phyloP scores from a whole-genome alignment of 2,888 invertebrate genomes.

The Lutraria lutraria region DNA sequence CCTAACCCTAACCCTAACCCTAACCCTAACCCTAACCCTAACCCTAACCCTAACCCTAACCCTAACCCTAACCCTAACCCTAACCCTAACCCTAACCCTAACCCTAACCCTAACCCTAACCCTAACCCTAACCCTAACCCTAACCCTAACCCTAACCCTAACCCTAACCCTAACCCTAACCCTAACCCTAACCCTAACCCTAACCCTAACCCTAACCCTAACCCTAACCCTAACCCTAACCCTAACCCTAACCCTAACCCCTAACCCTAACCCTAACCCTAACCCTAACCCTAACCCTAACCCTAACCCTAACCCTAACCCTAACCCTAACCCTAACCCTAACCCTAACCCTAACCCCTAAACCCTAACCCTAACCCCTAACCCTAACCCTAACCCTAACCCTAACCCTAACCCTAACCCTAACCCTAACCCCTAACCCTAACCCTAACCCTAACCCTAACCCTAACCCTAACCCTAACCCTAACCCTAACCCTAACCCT shows the following conservation, averaged over 20 bases:
- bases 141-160: slow-evolving; percentile 62
- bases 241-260: slow-evolving; percentile 73
- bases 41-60: slow-evolving; percentile 53
- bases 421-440: slow-evolving; percentile 69
- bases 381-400: slow-evolving; percentile 72
- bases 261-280: slow-evolving; percentile 69
- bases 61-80: slow-evolving; percentile 47
- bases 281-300: slow-evolving; percentile 65
- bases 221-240: slow-evolving; percentile 71
- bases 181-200: slow-evolving; percentile 75
- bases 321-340: slow-evolving; percentile 66
- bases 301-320: slow-evolving; percentile 70
- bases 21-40: slow-evolving; percentile 45
- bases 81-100: slow-evolving; percentile 60
- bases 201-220: slow-evolving; percentile 76
- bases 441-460: slow-evolving; percentile 61
- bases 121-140: slow-evolving; percentile 72
- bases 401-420: slow-evolving; percentile 70
- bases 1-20: slow-evolving; percentile 68
- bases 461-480: slow-evolving; percentile 57
- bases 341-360: slow-evolving; percentile 66
- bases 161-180: slow-evolving; percentile 67
- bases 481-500: slow-evolving; percentile 56
- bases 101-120: slow-evolving; percentile 75
- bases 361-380: slow-evolving; percentile 66